Evolutionary conservation across 2,113 vertebrate species (phyloP).

Genomic region (Vidua macroura): DNA sequence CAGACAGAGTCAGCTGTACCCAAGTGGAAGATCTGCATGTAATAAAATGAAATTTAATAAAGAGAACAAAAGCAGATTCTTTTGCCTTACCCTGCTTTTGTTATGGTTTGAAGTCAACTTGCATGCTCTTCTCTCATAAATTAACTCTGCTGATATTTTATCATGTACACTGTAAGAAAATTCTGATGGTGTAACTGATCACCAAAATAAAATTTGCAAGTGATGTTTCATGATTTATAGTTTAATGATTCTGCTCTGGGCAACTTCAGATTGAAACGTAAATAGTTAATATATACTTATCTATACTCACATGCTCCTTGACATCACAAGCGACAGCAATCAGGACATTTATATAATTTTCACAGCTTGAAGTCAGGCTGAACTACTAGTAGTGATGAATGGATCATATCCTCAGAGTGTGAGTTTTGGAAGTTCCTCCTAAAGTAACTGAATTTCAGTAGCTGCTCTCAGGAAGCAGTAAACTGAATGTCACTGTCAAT

Average conservation of each 20-base stretch:
- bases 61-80: not conserved
- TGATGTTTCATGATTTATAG: not conserved
- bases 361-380: not conserved
- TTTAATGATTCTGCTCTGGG: not conserved
- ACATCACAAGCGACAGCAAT: accelerated
- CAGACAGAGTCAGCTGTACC: not conserved
- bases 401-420: accelerated
- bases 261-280: not conserved
- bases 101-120: not conserved
- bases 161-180: not conserved
- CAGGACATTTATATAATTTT: not conserved
- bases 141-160: not conserved
- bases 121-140: not conserved
- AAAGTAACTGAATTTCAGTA: not conserved
- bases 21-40: not conserved
- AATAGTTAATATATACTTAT: not conserved
- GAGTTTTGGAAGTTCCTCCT: not conserved
- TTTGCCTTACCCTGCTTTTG: not conserved
- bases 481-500: not conserved
- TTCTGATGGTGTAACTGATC: not conserved
- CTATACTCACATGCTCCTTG: not conserved
- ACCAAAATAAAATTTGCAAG: not conserved
- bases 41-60: not conserved
- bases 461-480: not conserved
- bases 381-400: not conserved